These are phyloP conservation scores for Drosophila atroscutellata DNA, from an alignment of 2,888 invertebrate genomes.

Conservation along the genomic window DNA sequence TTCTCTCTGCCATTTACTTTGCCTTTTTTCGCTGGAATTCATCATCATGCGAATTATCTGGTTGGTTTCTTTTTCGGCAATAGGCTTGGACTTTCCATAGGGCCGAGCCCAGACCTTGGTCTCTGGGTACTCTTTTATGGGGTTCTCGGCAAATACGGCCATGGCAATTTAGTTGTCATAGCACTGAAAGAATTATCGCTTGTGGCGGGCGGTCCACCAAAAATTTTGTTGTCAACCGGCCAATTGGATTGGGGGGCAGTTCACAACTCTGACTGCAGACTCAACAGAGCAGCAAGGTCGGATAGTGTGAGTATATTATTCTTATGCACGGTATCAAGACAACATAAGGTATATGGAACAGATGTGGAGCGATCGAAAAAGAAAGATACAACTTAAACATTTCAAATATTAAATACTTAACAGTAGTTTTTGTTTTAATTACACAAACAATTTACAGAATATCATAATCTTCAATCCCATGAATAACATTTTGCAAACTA, in stretches of 20 bases:
- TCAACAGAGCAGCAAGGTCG: slow-evolving; percentile 56
- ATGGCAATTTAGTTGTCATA: slow-evolving; percentile 84
- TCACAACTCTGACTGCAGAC: slow-evolving; percentile 20
- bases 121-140: slow-evolving; percentile 36
- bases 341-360: slow-evolving; percentile 40
- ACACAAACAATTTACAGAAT: background rate
- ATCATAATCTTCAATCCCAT: background rate
- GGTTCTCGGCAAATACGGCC: slow-evolving; percentile 71
- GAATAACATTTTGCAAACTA: background rate
- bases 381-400: background rate
- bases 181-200: slow-evolving; percentile 83
- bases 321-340: slow-evolving; percentile 23
- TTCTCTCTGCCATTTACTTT: slow-evolving; percentile 63
- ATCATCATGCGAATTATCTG: slow-evolving; percentile 78
- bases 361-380: background rate
- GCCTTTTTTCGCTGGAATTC: slow-evolving; percentile 78
- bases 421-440: background rate
- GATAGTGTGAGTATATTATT: slow-evolving; percentile 68
- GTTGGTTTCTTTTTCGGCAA: slow-evolving; percentile 50
- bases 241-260: slow-evolving; percentile 57
- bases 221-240: slow-evolving; percentile 84
- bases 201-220: slow-evolving; percentile 81
- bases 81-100: slow-evolving; percentile 48
- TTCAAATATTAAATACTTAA: background rate
- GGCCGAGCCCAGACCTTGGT: slow-evolving; percentile 17